phyloP scores from a whole-genome alignment of 2,888 invertebrate genomes.

The Piscicola geometra region DNA sequence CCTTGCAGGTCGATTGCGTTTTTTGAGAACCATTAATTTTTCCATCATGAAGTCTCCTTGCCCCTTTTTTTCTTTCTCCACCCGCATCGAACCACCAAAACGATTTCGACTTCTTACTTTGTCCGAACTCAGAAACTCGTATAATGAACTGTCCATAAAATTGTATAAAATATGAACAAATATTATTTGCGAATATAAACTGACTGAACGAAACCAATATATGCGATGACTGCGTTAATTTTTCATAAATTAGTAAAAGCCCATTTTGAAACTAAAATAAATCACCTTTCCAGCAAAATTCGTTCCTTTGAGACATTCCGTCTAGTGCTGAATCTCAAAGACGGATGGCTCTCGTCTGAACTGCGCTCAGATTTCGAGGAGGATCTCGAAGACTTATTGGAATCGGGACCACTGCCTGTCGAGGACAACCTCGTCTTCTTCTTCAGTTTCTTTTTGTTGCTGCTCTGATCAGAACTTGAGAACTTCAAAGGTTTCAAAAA shows the following conservation, averaged over 20 bases:
- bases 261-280: no score
- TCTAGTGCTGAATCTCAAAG: conserved; percentile 23
- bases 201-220: no score
- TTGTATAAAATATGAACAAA: no score
- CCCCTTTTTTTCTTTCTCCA: neutral
- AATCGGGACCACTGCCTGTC: conserved; percentile 22
- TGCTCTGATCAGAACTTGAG: neutral
- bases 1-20: neutral
- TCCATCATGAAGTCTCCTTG: neutral
- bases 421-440: neutral
- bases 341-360: conserved; percentile 28
- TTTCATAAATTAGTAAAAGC: no score
- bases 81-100: conserved; percentile 27
- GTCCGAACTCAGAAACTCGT: neutral
- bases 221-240: no score
- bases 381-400: conserved; percentile 26
- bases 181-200: no score
- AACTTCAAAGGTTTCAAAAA: neutral
- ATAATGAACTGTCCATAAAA: neutral
- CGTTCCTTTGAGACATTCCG: neutral
- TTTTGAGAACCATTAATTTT: neutral
- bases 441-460: neutral
- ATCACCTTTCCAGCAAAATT: neutral
- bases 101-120: neutral
- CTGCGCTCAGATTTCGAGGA: conserved; percentile 31